Percentiles rank a stretch among this genome's conserved stretches.
Evolutionary conservation across 2,113 vertebrate genomes (phyloP).

Genomic region (Noctilio leporinus): DNA sequence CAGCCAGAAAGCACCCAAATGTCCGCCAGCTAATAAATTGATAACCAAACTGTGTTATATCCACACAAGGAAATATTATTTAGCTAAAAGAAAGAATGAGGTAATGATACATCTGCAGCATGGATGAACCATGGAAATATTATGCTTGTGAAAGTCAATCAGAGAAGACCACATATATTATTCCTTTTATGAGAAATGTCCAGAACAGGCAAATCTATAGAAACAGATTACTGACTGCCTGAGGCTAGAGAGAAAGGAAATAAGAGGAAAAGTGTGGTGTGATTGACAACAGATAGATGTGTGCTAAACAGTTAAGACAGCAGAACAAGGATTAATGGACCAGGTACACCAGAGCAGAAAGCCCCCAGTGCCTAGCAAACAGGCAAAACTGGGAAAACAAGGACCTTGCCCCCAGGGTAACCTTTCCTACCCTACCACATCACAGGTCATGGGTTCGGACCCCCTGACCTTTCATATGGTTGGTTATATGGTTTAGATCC

Average conservation of each 20-base stretch:
- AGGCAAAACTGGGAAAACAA: too few species aligned
- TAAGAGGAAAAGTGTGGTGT: background rate
- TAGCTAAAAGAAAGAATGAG: background rate
- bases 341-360: too few species aligned
- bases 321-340: too few species aligned
- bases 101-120: background rate
- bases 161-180: background rate
- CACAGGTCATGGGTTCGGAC: too few species aligned
- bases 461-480: too few species aligned
- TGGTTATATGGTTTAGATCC: too few species aligned
- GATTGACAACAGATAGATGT: background rate
- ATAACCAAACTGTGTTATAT: background rate
- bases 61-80: background rate
- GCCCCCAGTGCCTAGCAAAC: too few species aligned
- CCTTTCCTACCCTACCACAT: too few species aligned
- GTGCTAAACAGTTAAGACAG: too few species aligned
- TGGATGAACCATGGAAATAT: background rate
- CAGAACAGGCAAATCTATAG: background rate
- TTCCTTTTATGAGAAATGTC: background rate
- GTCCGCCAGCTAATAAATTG: background rate
- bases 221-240: background rate
- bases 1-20: background rate
- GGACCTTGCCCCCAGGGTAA: too few species aligned
- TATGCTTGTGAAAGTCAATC: background rate
- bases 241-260: background rate